Evolutionary conservation across 2,797 vertebrate species (phyloP).

Genomic region (Cottoperca gobio): DNA sequence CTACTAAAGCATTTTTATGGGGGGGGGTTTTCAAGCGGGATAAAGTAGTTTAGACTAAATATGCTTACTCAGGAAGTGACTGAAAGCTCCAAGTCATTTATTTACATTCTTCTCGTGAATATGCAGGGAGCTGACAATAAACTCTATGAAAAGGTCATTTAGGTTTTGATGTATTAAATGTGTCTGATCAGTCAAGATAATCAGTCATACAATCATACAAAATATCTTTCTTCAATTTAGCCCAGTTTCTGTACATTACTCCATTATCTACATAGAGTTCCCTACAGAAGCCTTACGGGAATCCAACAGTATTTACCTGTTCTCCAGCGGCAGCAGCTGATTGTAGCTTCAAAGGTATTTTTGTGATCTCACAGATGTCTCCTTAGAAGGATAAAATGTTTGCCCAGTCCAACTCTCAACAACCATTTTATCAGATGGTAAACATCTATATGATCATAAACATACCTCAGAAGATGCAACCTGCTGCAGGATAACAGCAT

Average conservation of each 20-base stretch:
- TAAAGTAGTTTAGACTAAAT: background rate
- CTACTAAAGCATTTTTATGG: no score
- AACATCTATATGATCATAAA: background rate
- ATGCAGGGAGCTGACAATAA: background rate
- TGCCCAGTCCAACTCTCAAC: background rate
- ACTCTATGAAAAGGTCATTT: background rate
- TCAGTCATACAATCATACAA: background rate
- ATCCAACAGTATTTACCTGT: background rate
- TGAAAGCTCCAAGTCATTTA: constrained; percentile 18
- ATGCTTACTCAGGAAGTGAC: background rate
- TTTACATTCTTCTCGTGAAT: constrained; percentile 38
- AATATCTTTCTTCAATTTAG: background rate
- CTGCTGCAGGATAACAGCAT: background rate
- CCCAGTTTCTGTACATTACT: background rate
- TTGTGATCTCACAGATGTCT: background rate
- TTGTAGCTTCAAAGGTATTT: background rate
- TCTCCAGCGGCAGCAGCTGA: background rate
- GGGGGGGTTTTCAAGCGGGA: no score
- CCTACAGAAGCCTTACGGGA: background rate
- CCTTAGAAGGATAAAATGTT: constrained; percentile 3
- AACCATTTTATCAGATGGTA: background rate
- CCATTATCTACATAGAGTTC: background rate
- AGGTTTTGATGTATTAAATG: background rate
- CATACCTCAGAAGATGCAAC: background rate
- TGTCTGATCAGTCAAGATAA: background rate